Evolutionary conservation across 2,797 vertebrate species (phyloP), one percentile per base, ranked within the genome.

Genomic region (Sphaeramia orbicularis): DNA sequence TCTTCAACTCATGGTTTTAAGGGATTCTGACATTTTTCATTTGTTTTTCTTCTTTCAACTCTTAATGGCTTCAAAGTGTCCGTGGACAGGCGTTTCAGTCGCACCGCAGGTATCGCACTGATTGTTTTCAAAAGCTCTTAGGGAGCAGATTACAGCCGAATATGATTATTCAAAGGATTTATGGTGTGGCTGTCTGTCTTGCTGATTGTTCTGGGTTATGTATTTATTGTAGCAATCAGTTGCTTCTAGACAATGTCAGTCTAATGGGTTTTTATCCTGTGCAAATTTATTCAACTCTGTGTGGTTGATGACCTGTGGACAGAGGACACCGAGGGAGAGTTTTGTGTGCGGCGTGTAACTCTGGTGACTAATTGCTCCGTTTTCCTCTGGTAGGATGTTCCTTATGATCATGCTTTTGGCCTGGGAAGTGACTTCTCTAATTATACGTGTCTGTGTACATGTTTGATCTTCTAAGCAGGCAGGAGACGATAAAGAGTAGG

Each of bases 51-150:
- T 69, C 27, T 45, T 61, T 61, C 15, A 12, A 9, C 13, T 32
- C 45, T 15, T 60, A 74, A 76, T 73, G 3, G 59, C 18, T 64
- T 57, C 27, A 42, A 49, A 70, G 54, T 55, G 14, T 40, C 35
- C 48, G n/a, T n/a, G 36, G 32, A 66, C 32, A 44, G 36, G 30
- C n/a, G 53, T 59, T 37, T 58, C 61, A 35, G 53, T 5, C 7
- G 30, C 65, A 58, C 32, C 35, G 14, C 45, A 27, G 21, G 45
- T 40, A 37, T 37, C 64, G 48, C 61, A 16, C n/a, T 36, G 41
- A 80, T 54, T 67, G 50, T 60, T 67, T 63, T 69, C 69, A 61
- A 54, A 56, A 49, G 59, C 16, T 9, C 79, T 74, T 73, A 75
- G 47, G 78, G 40, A 65, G 24, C 15, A 52, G 64, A 67, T 75